Conservation (phyloP, 2,797 vertebrate genomes). For the Tenualosa thibaudeaui region DNA sequence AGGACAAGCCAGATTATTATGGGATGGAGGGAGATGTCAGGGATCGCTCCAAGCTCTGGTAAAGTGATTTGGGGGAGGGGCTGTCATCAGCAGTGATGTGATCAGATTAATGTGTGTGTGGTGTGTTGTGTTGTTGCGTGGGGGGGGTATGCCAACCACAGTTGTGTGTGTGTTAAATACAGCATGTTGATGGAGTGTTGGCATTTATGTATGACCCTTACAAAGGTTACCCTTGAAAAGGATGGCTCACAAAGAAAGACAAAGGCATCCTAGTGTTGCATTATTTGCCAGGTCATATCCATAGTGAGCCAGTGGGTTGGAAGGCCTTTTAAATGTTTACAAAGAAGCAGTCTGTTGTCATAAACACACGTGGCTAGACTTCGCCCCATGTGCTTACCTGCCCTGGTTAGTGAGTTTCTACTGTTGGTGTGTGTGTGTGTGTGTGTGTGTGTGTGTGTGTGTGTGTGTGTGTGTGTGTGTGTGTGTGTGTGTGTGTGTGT, state of each 20-base stretch:
- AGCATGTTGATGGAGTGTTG: background rate
- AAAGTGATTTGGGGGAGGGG: background rate
- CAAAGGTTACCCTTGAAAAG: background rate
- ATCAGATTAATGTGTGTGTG: background rate
- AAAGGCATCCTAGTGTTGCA: background rate
- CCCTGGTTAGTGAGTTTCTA: background rate
- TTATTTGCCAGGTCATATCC: background rate
- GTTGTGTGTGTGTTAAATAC: background rate
- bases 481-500: too few relatives aligned
- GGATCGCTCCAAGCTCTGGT: background rate
- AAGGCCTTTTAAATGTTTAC: background rate
- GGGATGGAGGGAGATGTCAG: background rate
- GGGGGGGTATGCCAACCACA: background rate
- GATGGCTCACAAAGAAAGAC: too few relatives aligned
- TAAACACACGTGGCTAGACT: background rate
- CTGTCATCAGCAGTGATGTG: conserved; percentile 8
- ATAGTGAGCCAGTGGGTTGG: background rate
- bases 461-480: conserved; percentile 1
- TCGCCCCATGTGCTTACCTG: background rate
- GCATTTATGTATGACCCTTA: background rate
- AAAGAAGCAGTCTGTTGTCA: background rate
- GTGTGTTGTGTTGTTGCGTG: background rate
- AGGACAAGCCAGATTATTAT: conserved; percentile 1
- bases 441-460: background rate
- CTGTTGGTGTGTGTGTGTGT: background rate